Base-by-base conservation (phyloP, 2,797 vertebrate species). In the Fundulus diaphanus region DNA sequence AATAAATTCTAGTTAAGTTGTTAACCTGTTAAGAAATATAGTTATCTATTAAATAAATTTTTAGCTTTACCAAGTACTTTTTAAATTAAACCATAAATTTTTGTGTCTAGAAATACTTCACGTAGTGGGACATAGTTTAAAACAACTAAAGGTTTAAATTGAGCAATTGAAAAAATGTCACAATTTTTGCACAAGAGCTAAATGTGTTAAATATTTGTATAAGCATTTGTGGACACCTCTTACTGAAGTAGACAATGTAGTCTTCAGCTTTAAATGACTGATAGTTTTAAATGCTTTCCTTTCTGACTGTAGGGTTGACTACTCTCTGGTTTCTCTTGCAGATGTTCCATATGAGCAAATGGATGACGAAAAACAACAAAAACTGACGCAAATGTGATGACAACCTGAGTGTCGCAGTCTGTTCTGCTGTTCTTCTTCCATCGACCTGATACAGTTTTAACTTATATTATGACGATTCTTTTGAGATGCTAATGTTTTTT, bases 311-410 rank as follows among this genome's bases (percentile, higher is more conserved):
- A 12, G 27, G 37, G n/a, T 5, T 42, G 11, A 33, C 33, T 35
- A 35, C 33, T 35, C 3, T 7, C 12, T 44, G 24, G 66, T 59
- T 27, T 70, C 7, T 75, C 42, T 57, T 83, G 11, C 33, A 94
- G 94, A 54, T 61, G 59, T 44, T 37, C 68, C 75, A 9, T 93
- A 90, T 65, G 1, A 61, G 66, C 84, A 82, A 61, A 48, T 92
- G 2, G 76, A 90, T 3, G 57, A 84, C 0, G 0, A 12, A 1
- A 72, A 6, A 29, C 29, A 44, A 1, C 49, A 52, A 0, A 86
- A 54, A 63, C 63, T 76, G 51, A 87, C 90, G 0, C 0, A 44
- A 0, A 74, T 95, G 77, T 95, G 78, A 94, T 29, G 42, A 44
- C 9, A 31, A 18, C 1, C 29, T 65, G 37, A 48, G 0, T 46